Evolutionary conservation across 2,888 invertebrate species (phyloP).

Genomic region (Thecophora atra): DNA sequence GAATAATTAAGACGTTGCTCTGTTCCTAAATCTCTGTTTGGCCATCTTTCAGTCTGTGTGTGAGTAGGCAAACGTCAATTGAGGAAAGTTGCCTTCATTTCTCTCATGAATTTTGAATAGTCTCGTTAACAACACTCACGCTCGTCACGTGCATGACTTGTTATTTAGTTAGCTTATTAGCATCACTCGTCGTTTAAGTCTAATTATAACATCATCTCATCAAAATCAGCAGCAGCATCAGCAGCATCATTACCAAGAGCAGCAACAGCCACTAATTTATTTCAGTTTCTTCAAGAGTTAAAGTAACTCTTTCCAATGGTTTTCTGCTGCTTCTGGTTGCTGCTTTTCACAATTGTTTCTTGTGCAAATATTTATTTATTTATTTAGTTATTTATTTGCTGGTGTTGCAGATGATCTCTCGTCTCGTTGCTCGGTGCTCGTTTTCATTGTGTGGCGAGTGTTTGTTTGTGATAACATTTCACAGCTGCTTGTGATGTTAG

Average conservation of each 20-base stretch:
- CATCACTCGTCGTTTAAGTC: slow-evolving; percentile 52
- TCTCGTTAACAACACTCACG: slow-evolving; percentile 22
- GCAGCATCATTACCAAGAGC: background rate
- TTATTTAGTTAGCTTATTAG: slow-evolving; percentile 53
- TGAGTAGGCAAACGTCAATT: background rate
- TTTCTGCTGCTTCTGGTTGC: background rate
- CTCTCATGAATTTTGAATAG: background rate
- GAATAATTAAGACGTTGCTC: no score
- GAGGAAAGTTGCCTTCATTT: slow-evolving; percentile 6
- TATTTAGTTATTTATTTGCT: slow-evolving; percentile 1
- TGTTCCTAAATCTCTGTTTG: background rate
- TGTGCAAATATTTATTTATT: slow-evolving; percentile 23
- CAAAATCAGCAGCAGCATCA: slow-evolving; percentile 20
- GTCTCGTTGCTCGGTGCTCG: background rate
- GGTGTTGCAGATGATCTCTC: background rate
- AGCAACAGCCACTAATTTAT: background rate
- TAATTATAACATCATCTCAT: slow-evolving; percentile 49
- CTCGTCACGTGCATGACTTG: slow-evolving; percentile 37
- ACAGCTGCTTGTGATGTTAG: slow-evolving; percentile 32
- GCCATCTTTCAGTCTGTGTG: background rate
- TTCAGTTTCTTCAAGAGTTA: background rate
- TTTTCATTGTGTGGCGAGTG: slow-evolving; percentile 3
- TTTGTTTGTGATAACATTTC: slow-evolving; percentile 34
- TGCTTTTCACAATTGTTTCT: background rate
- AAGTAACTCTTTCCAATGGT: background rate